Percentiles rank a stretch among this genome's conserved stretches.
Conservation (phyloP, 2,888 invertebrate genomes). For the Cerastoderma edule region DNA sequence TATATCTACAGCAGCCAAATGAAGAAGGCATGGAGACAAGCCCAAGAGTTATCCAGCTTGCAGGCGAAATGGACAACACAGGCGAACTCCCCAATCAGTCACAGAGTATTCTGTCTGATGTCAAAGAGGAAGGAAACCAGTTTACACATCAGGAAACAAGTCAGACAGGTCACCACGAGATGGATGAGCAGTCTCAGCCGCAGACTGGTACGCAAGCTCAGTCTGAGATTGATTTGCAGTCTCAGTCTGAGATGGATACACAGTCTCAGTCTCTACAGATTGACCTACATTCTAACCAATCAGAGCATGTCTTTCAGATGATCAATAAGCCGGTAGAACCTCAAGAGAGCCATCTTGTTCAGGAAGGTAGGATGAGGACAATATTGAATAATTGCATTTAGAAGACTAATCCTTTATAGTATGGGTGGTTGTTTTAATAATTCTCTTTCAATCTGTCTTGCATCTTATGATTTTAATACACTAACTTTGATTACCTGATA, state of each 20-base stretch:
- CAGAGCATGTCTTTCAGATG: constrained; percentile 42
- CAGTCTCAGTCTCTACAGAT: constrained; percentile 31
- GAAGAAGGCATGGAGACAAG: constrained; percentile 1
- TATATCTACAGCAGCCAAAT: constrained; percentile 30
- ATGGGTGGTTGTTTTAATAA: too few species aligned
- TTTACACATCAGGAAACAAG: constrained; percentile 3
- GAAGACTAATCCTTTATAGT: too few species aligned
- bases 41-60: neutral
- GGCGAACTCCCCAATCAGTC: neutral
- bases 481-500: too few species aligned
- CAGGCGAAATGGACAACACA: neutral
- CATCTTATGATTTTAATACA: too few species aligned
- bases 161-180: neutral
- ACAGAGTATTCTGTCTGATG: neutral
- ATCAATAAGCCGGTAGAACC: constrained; percentile 27
- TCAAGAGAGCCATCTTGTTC: neutral
- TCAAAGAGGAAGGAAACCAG: neutral
- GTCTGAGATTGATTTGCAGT: too few species aligned
- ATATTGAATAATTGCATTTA: too few species aligned
- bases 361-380: neutral
- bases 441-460: too few species aligned
- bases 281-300: constrained; percentile 29
- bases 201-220: too few species aligned
- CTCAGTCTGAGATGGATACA: too few species aligned
- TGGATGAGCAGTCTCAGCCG: neutral